phyloP scores from a whole-genome alignment of 2,797 vertebrate species.

The Buphagus erythrorhynchus region DNA sequence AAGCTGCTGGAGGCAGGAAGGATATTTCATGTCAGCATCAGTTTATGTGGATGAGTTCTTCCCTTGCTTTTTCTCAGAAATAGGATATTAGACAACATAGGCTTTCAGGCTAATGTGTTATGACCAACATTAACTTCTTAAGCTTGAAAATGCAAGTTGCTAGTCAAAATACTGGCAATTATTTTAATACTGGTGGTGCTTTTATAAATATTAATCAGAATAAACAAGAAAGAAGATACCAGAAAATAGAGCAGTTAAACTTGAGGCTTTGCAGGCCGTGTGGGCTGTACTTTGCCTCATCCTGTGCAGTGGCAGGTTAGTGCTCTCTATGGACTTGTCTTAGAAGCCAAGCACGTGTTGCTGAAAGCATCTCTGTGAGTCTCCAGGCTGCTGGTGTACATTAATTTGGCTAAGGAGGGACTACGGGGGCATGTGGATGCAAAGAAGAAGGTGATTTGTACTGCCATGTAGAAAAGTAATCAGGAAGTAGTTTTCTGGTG shows the following conservation, averaged over 20 bases:
- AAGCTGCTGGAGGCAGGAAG: background rate
- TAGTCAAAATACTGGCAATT: background rate
- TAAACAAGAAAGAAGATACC: background rate
- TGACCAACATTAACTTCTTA: background rate
- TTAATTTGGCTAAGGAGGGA: background rate
- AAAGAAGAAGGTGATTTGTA: background rate
- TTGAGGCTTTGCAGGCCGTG: background rate
- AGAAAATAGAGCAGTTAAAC: background rate
- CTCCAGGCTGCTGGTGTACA: accelerated
- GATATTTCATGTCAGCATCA: background rate
- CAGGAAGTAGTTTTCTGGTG: background rate
- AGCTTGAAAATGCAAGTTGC: background rate
- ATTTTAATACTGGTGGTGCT: background rate
- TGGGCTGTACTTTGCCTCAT: background rate
- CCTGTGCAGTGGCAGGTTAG: background rate
- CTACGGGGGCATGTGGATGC: background rate
- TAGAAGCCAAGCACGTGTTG: accelerated
- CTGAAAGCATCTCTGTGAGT: background rate
- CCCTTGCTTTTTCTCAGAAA: background rate
- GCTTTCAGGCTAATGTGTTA: background rate
- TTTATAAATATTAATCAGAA: background rate
- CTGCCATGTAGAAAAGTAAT: background rate
- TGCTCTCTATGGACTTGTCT: background rate
- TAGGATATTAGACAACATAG: background rate
- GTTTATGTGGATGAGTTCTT: background rate